Base-by-base conservation (phyloP, 2,888 invertebrate genomes). In the Protophormia terraenovae region DNA sequence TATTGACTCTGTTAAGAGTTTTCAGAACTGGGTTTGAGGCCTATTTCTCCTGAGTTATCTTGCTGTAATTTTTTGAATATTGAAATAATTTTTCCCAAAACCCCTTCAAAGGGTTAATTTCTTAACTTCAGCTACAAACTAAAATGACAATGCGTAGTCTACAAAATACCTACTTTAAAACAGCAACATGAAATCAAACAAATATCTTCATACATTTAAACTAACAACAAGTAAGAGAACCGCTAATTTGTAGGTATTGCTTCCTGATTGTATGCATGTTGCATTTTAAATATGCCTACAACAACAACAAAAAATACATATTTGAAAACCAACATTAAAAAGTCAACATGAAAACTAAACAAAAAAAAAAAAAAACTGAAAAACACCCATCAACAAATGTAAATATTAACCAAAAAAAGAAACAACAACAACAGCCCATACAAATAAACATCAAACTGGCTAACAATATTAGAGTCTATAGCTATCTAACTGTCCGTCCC, bases 221-320 rank as follows among this genome's bases (percentile, higher is more conserved):
- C n/a, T n/a, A n/a, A n/a, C n/a, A n/a, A n/a, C n/a, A 76, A 27
- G 47, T 67, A 53, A 64, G 69, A 76, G 45, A 83, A 83, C 84
- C 86, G 86, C 83, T 86, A 86, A 83, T 80, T 84, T 75, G 83
- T 80, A 79, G 82, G 86, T 79, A 83, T 58, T 78, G 82, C 75
- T 87, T 86, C 84, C 87, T 86, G 86, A 53, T 79, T 75, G 75
- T 71, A 86, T 87, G 84, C 88, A 89, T 87, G 87, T 87, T 91
- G 90, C 91, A 91, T 90, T 90, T 90, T 89, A 89, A 91, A 87
- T 88, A 88, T 66, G 90, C 88, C 72, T 79, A 88, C 85, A 88
- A 87, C n/a, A n/a, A n/a, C n/a, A n/a, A n/a, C n/a, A n/a, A n/a
- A 55, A n/a, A 55, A 55, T n/a, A 27, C 24, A 73, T 60, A 60